These are phyloP conservation scores for Sarotherodon lohbergeri DNA, from an alignment of 2,113 vertebrate genomes.

Conservation along the genomic window DNA sequence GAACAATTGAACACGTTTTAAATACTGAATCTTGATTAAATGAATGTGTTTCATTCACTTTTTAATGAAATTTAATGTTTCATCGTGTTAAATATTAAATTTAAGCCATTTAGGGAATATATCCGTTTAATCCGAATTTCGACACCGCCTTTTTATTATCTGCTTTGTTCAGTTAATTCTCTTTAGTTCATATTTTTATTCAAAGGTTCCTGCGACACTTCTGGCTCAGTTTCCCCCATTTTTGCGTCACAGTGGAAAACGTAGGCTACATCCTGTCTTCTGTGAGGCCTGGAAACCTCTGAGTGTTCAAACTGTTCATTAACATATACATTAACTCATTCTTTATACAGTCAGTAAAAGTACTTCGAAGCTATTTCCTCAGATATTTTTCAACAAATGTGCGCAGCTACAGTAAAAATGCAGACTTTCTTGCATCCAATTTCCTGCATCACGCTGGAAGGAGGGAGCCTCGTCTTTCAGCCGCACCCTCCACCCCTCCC, in stretches of 20 bases:
- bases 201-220: neutral
- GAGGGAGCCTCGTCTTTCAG: neutral
- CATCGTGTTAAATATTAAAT: neutral
- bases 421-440: neutral
- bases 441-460: neutral
- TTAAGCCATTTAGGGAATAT: neutral
- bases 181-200: neutral
- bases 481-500: constrained; percentile 21
- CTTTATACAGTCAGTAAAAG: neutral
- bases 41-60: neutral
- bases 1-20: neutral
- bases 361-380: neutral
- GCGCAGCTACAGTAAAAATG: neutral
- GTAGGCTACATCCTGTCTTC: neutral
- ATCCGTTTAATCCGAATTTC: neutral
- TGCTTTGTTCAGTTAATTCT: neutral
- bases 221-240: neutral
- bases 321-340: neutral
- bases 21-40: neutral
- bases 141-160: neutral
- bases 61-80: neutral
- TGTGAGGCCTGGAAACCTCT: neutral
- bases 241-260: neutral
- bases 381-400: neutral
- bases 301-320: neutral